Conservation (phyloP, 1,140 invertebrate genomes). For the Andrena cerasifolii region DNA sequence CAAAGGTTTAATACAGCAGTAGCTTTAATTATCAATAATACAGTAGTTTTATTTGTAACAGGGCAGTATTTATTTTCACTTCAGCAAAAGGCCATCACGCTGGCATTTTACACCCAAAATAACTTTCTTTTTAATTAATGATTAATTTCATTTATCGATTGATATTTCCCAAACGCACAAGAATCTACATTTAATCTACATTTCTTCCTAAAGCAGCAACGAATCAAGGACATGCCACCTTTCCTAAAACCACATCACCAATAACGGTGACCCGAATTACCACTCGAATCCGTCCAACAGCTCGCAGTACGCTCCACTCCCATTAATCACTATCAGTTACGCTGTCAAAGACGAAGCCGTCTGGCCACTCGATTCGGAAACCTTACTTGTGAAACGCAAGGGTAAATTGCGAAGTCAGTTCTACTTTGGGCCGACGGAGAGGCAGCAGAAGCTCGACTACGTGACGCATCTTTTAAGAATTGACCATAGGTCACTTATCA, state of each 20-base stretch:
- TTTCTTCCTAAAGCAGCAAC: no score
- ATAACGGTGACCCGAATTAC: conserved; percentile 13
- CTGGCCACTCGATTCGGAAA: background rate
- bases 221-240: background rate
- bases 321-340: conserved; percentile 28
- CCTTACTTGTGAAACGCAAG: background rate
- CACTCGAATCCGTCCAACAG: background rate
- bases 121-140: no score
- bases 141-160: no score
- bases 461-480: conserved; percentile 33
- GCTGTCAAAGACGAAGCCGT: conserved; percentile 11
- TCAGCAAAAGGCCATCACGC: no score
- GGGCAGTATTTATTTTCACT: no score
- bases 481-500: conserved; percentile 49
- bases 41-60: no score
- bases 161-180: no score
- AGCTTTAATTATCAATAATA: no score
- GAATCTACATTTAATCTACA: no score
- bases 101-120: no score
- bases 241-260: background rate
- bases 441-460: background rate
- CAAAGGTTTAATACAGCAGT: no score
- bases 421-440: conserved; percentile 9
- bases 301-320: background rate
- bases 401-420: conserved; percentile 29